Percentiles rank a stretch among this genome's conserved stretches.
These are phyloP conservation scores for Irena cyanogastra DNA, from an alignment of 2,113 vertebrate genomes.

Conservation along the genomic window DNA sequence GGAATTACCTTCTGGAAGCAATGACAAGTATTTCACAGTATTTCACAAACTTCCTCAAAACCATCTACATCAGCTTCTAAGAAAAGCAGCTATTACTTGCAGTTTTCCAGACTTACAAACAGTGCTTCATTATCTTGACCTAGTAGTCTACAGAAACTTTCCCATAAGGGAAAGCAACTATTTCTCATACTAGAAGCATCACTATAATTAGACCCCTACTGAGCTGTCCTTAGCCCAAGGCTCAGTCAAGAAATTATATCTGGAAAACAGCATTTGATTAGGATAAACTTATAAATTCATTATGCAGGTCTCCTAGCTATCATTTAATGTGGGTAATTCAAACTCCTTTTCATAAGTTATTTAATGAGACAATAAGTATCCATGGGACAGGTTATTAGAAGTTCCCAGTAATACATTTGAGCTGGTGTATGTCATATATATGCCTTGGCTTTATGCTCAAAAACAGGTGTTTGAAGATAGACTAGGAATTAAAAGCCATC, in stretches of 20 bases:
- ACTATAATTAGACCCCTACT: constrained; percentile 1
- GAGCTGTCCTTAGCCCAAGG: background rate
- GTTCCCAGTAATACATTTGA: background rate
- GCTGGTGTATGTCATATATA: background rate
- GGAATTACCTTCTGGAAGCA: background rate
- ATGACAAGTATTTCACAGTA: background rate
- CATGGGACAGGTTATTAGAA: background rate
- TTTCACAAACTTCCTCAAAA: background rate
- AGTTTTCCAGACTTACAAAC: background rate
- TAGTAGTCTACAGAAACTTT: constrained; percentile 9
- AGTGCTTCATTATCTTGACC: background rate
- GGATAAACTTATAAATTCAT: constrained; percentile 7
- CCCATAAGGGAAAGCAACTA: background rate
- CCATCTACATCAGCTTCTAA: background rate
- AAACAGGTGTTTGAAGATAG: background rate
- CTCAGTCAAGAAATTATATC: constrained; percentile 1
- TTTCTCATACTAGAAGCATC: background rate
- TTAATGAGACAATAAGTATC: constrained; percentile 11
- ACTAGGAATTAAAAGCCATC: background rate
- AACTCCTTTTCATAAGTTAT: background rate
- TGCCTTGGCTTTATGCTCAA: background rate
- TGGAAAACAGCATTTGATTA: constrained; percentile 33
- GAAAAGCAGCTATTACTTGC: background rate
- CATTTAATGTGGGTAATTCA: background rate
- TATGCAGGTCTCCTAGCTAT: background rate